Percentiles rank a stretch among this genome's conserved stretches.
These are phyloP conservation scores for Limulus polyphemus DNA, from an alignment of 2,888 invertebrate species.

Conservation along the genomic window DNA sequence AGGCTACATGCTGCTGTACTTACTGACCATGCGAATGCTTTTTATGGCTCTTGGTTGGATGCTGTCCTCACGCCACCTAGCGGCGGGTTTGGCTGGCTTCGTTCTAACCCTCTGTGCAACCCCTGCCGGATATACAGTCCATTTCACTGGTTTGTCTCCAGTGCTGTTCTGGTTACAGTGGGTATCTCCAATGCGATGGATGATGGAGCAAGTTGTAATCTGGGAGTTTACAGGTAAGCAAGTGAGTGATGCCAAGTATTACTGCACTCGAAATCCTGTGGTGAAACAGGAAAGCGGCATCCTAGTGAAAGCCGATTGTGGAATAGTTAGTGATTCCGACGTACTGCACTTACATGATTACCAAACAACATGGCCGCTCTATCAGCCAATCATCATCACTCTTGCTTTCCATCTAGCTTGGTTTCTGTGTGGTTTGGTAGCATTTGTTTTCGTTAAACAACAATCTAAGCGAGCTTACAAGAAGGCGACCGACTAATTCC, in stretches of 20 bases:
- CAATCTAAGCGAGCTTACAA: neutral
- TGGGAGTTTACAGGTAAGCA: constrained; percentile 26
- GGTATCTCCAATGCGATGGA: constrained; percentile 59
- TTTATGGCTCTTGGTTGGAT: constrained; percentile 52
- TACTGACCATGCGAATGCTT: constrained; percentile 33
- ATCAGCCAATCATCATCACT: constrained; percentile 16
- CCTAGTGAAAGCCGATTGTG: constrained; percentile 31
- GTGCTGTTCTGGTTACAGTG: constrained; percentile 49
- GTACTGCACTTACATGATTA: constrained; percentile 11
- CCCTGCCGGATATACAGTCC: constrained; percentile 52
- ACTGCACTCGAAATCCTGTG: constrained; percentile 46
- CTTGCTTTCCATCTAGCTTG: constrained; percentile 15
- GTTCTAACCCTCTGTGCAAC: constrained; percentile 47
- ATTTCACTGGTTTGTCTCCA: constrained; percentile 52
- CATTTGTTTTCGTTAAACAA: constrained; percentile 3
- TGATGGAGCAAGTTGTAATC: constrained; percentile 47
- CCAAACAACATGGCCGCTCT: constrained; percentile 10
- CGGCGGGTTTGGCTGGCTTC: constrained; percentile 48
- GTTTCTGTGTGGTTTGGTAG: constrained; percentile 9
- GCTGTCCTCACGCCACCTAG: constrained; percentile 49
- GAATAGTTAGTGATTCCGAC: constrained; percentile 15
- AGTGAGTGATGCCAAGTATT: constrained; percentile 26
- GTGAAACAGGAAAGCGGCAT: constrained; percentile 69
- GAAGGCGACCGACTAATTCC: neutral
- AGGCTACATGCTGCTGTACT: constrained; percentile 36